Evolutionary conservation across 1,140 invertebrate genomes (phyloP), one percentile per base, ranked within the genome.

Genomic region (Nasonia vitripennis): DNA sequence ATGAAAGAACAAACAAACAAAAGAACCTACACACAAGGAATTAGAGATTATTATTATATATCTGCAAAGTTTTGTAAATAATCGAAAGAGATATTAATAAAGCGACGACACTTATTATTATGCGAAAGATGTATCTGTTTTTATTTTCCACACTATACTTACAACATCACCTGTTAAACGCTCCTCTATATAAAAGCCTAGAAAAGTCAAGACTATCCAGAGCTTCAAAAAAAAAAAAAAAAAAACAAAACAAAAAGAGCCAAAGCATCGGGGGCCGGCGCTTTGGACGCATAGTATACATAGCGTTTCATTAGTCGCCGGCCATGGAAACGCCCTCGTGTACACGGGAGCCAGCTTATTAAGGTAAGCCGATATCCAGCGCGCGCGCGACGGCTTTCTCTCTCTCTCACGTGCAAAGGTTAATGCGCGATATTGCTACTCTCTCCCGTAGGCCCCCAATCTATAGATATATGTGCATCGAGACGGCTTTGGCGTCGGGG

Each of bases 11-110:
- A 41, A 41, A 41, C 41, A 86, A 89, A 79, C 82, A 73, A 86
- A 12, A 51, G 12, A 51, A 17, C 6, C 55, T 17, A 62, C 55
- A 62, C 37, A 88, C 68, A 86, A 90, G 86, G 68, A 90, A 91
- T 91, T 93, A 93, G 92, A 93, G 90, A 92, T 93, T 93, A 93
- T 93, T 93, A 93, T 92, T 93, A 93, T 91, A 62, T 62, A 62
- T 62, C 55, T 62, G 20, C 55, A 89, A 91, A 92, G 89, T 92
- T 93, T 93, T 93, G 92, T 93, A 93, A 93, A 93, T 93, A 93
- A 92, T 89, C 88, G 89, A 90, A 89, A 93, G 91, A 92, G 90
- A 92, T 92, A 93, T 92, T 92, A 93, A 93, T 92, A 93, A 93
- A 93, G 91, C 87, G 62, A 85, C 31, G 87, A 92, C 92, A 93